A percentile compares a stretch with the other conserved stretches of the same genome.
These are phyloP conservation scores for Thalpophila matura DNA, from an alignment of 2,888 invertebrate species.

Conservation along the genomic window DNA sequence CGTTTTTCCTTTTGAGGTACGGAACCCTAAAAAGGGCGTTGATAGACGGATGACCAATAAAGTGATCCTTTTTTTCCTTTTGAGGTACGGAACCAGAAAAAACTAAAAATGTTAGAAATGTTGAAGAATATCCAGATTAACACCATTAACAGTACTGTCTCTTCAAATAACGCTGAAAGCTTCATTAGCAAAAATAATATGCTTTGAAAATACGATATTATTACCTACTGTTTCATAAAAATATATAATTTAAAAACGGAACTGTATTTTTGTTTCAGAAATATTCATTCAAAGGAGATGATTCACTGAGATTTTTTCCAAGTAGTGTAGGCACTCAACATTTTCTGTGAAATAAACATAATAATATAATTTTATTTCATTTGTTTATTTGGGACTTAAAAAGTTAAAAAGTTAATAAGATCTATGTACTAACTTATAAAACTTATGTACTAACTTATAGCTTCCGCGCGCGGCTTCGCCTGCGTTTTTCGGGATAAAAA, in stretches of 20 bases:
- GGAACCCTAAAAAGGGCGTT: too few species aligned
- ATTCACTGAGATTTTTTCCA: not conserved
- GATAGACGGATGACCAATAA: too few species aligned
- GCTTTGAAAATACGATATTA: slow-evolving; percentile 37
- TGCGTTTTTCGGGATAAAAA: too few species aligned
- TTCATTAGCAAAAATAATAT: slow-evolving; percentile 41
- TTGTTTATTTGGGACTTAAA: too few species aligned
- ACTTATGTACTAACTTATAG: too few species aligned
- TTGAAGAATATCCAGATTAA: slow-evolving; percentile 34
- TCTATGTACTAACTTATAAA: too few species aligned
- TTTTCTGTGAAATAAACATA: not conserved
- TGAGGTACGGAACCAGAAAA: too few species aligned
- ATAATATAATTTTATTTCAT: too few species aligned
- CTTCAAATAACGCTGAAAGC: slow-evolving; percentile 21
- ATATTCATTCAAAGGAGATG: slow-evolving; percentile 14
- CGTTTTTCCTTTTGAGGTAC: too few species aligned
- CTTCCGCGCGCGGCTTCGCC: too few species aligned
- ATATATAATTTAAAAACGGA: slow-evolving; percentile 28
- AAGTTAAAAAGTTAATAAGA: too few species aligned
- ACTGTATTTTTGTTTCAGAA: slow-evolving; percentile 20
- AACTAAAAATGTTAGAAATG: slow-evolving; percentile 8
- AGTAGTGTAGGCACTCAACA: not conserved
- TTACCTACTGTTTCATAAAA: slow-evolving; percentile 36
- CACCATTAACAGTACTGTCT: slow-evolving; percentile 41
- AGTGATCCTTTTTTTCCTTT: too few species aligned